These are phyloP conservation scores for Vanessa tameamea DNA, from an alignment of 1,140 invertebrate species.

Conservation along the genomic window DNA sequence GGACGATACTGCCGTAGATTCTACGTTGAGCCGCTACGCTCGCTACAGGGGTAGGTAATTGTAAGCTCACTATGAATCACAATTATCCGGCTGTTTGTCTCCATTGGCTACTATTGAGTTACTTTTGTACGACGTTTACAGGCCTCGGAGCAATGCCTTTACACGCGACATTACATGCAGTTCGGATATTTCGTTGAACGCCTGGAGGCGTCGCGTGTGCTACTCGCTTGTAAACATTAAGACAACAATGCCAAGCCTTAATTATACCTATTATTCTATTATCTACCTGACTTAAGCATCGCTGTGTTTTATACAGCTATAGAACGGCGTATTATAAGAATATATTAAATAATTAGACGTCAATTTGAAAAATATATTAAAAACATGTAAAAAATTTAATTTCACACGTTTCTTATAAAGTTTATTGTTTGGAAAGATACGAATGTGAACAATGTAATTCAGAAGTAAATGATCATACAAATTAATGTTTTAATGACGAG, in stretches of 20 bases:
- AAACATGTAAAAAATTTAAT: not conserved
- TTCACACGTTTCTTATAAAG: slow-evolving; percentile 1
- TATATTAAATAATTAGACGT: too few relatives aligned
- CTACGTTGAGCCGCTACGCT: slow-evolving; percentile 49
- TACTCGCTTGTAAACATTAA: not conserved
- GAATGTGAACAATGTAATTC: not conserved
- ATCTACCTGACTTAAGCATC: slow-evolving; percentile 9
- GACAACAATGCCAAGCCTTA: not conserved
- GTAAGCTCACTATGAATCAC: slow-evolving; percentile 56
- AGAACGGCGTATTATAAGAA: not conserved
- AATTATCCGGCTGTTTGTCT: slow-evolving; percentile 19
- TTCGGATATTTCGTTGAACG: not conserved
- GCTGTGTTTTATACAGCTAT: not conserved
- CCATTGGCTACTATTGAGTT: slow-evolving; percentile 15
- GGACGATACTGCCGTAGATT: slow-evolving; percentile 59
- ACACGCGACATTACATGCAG: slow-evolving; percentile 14
- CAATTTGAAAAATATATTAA: too few relatives aligned
- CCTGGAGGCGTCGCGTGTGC: slow-evolving; percentile 7
- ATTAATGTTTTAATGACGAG: too few relatives aligned
- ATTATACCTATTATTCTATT: slow-evolving; percentile 8
- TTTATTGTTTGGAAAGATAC: not conserved
- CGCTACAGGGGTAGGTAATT: slow-evolving; percentile 62
- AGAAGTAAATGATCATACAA: not conserved
- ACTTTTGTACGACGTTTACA: slow-evolving; percentile 14
- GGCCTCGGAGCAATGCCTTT: not conserved